A percentile compares a stretch with the other conserved stretches of the same genome.
phyloP scores from a whole-genome alignment of 2,797 vertebrate species.

The Danio jaintianensis region DNA sequence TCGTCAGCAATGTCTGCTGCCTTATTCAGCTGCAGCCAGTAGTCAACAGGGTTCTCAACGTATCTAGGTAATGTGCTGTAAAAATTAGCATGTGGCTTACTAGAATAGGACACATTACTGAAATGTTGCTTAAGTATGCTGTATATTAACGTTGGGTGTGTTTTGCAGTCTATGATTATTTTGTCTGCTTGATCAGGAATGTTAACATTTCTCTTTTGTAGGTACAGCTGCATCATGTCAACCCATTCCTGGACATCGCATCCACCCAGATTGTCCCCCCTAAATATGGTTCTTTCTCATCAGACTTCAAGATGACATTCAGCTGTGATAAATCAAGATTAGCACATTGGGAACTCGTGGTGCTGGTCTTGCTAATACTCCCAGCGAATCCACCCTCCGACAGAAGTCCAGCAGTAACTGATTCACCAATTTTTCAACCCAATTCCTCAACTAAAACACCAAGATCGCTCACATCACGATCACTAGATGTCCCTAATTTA shows the following conservation, averaged over 20 bases:
- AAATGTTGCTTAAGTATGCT: constrained; percentile 17
- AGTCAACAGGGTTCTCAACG: no score
- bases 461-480: neutral
- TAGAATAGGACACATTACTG: neutral
- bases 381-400: neutral
- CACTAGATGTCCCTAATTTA: neutral
- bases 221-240: constrained; percentile 3
- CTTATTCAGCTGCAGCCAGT: no score
- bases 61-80: constrained; percentile 21
- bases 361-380: no score
- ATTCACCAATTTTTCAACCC: neutral
- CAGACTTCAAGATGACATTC: constrained; percentile 2
- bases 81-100: constrained; percentile 10
- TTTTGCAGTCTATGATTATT: neutral
- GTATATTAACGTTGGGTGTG: neutral
- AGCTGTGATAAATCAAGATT: constrained; percentile 8
- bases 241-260: constrained; percentile 12
- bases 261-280: neutral
- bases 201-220: neutral
- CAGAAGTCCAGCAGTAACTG: neutral
- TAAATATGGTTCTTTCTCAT: neutral
- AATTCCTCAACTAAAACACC: neutral
- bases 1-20: no score
- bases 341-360: neutral
- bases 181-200: neutral